A percentile compares a stretch with the other conserved stretches of the same genome.
Conservation (phyloP, 2,113 vertebrate species). For the Colaptes auratus region DNA sequence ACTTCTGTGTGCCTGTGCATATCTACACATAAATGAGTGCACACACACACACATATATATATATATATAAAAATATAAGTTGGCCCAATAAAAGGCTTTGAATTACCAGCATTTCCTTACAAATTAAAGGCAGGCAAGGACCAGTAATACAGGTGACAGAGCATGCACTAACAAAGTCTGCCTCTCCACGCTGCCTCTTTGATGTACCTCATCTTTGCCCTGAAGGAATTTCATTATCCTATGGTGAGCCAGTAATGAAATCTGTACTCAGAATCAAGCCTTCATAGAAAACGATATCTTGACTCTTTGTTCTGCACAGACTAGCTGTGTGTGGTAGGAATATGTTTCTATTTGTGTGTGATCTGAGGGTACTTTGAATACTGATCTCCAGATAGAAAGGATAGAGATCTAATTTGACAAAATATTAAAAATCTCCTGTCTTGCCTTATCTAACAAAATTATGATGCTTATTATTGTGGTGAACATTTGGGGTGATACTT, state of each 20-base stretch:
- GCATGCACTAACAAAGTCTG: constrained; percentile 66
- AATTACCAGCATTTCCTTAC: constrained; percentile 64
- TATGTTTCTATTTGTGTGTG: constrained; percentile 61
- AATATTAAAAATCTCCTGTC: constrained; percentile 68
- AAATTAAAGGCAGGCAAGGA: constrained; percentile 72
- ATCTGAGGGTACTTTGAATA: constrained; percentile 68
- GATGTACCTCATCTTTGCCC: constrained; percentile 70
- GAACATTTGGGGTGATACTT: constrained; percentile 53
- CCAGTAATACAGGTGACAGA: constrained; percentile 65
- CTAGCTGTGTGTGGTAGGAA: constrained; percentile 66
- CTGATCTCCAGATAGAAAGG: constrained; percentile 65
- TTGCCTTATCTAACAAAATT: constrained; percentile 62
- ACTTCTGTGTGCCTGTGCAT: not conserved
- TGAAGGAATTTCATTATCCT: constrained; percentile 76
- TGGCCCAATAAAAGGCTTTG: constrained; percentile 41
- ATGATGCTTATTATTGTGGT: constrained; percentile 59
- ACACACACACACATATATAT: too few relatives aligned
- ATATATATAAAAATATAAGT: constrained; percentile 26
- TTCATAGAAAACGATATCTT: constrained; percentile 68
- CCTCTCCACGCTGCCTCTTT: constrained; percentile 65
- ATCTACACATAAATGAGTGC: not conserved
- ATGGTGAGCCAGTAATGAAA: constrained; percentile 72
- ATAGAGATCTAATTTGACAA: constrained; percentile 71
- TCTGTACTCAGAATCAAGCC: constrained; percentile 71
- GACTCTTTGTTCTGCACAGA: constrained; percentile 70